Evolutionary conservation across 2,888 invertebrate species (phyloP), one percentile per base, ranked within the genome.

Genomic region (Xestia ashworthii): DNA sequence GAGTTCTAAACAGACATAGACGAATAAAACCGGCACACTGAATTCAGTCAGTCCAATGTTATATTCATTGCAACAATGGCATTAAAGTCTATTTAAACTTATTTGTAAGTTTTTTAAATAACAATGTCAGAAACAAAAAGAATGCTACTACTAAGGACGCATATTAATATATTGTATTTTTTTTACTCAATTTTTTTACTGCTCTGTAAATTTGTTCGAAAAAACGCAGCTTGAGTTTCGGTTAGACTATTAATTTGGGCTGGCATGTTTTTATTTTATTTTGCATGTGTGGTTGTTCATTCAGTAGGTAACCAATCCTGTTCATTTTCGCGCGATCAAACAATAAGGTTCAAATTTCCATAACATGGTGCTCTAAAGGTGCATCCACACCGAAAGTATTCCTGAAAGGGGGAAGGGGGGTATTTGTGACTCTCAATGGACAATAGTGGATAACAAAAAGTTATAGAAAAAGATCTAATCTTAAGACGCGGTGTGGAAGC

Each of bases 151-250:
- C 16, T 48, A 16, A 53, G 53, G 3, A n/a, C n/a, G 53, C 11
- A 53, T n/a, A n/a, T n/a, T n/a, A n/a, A n/a, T n/a, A n/a, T 3
- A 32, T 32, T 11, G n/a, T n/a, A n/a, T 53, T 53, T 53, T n/a
- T 53, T 53, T 53, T 53, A 32, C 32, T 2, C 1, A 53, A 22
- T 22, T 11, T n/a, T 25, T 55, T 55, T 55, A 55, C 12, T 50
- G 1, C 22, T 50, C 50, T 50, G 19, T 50, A 22, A 6, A 50
- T 50, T 50, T 22, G 16, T 58, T 46, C 2, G 6, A 1, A 46
- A 14, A 76, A 74, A 78, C 84, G 87, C 86, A 87, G 85, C 87
- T 87, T 90, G 86, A 89, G 87, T 85, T 88, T 83, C 81, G 11
- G 71, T 53, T 64, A 38, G 48, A 32, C 9, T 11, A 58, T 44